Evolutionary conservation across 2,797 vertebrate genomes (phyloP).

Genomic region (Pelobates cultripes): DNA sequence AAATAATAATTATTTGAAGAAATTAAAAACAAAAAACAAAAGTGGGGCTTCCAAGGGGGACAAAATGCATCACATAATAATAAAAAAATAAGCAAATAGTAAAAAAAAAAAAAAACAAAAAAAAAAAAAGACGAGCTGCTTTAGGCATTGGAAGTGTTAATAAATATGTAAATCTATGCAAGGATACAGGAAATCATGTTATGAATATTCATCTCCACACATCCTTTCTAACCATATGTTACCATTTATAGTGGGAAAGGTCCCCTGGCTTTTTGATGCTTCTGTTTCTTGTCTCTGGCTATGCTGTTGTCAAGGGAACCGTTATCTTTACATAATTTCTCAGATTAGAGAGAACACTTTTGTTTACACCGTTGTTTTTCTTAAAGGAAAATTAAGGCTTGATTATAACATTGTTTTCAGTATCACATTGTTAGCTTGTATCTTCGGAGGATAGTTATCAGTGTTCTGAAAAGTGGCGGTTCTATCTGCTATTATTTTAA

Average conservation of each 20-base stretch:
- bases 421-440: too few relatives aligned
- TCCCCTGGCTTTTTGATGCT: slow-evolving; percentile 46
- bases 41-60: too few relatives aligned
- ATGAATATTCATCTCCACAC: slow-evolving; percentile 31
- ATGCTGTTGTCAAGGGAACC: slow-evolving; percentile 72
- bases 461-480: too few relatives aligned
- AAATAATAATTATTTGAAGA: too few relatives aligned
- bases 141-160: neutral
- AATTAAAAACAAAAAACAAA: too few relatives aligned
- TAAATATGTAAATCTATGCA: neutral
- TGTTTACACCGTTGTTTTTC: neutral
- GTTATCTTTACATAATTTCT: slow-evolving; percentile 56
- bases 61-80: too few relatives aligned
- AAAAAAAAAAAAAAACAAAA: too few relatives aligned
- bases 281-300: slow-evolving; percentile 51
- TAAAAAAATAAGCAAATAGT: too few relatives aligned
- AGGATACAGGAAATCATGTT: neutral
- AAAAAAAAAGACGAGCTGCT: too few relatives aligned
- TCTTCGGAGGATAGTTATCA: too few relatives aligned
- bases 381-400: neutral
- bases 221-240: slow-evolving; percentile 31
- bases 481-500: too few relatives aligned
- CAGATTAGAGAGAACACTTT: neutral
- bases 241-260: slow-evolving; percentile 26
- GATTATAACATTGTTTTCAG: too few relatives aligned